Percentiles rank a stretch among this genome's conserved stretches.
phyloP scores from a whole-genome alignment of 2,113 vertebrate species.

The Glareola pratincola region DNA sequence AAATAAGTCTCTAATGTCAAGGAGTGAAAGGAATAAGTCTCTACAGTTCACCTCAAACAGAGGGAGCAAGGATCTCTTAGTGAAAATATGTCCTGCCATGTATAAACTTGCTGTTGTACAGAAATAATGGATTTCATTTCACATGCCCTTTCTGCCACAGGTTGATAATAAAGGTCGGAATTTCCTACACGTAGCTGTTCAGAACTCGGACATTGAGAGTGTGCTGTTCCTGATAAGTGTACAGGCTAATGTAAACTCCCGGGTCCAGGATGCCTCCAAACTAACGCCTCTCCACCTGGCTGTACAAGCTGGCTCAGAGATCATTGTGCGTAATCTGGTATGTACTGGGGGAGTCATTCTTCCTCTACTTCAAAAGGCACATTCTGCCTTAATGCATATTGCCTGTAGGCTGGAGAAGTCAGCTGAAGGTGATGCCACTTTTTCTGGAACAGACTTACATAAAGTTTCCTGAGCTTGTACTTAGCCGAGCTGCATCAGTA shows the following conservation, averaged over 20 bases:
- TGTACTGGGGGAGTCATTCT: neutral
- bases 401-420: neutral
- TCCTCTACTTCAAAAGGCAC: neutral
- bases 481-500: neutral
- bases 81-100: neutral
- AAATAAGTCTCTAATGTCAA: neutral
- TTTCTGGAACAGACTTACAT: neutral
- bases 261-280: conserved; percentile 94
- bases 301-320: conserved; percentile 95
- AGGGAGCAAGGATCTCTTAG: neutral
- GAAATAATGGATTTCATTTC: neutral
- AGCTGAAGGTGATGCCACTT: rapidly evolving
- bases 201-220: conserved; percentile 96
- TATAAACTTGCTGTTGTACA: neutral
- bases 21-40: neutral
- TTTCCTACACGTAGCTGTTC: conserved; percentile 94
- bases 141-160: conserved; percentile 45
- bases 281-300: conserved; percentile 94
- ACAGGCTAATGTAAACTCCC: conserved; percentile 95
- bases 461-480: neutral
- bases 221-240: conserved; percentile 98
- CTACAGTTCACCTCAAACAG: neutral
- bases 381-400: rapidly evolving
- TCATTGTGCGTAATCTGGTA: conserved; percentile 98
- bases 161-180: conserved; percentile 98